Base-by-base conservation (phyloP, 2,797 vertebrate genomes). In the Clarias laeviceps region DNA sequence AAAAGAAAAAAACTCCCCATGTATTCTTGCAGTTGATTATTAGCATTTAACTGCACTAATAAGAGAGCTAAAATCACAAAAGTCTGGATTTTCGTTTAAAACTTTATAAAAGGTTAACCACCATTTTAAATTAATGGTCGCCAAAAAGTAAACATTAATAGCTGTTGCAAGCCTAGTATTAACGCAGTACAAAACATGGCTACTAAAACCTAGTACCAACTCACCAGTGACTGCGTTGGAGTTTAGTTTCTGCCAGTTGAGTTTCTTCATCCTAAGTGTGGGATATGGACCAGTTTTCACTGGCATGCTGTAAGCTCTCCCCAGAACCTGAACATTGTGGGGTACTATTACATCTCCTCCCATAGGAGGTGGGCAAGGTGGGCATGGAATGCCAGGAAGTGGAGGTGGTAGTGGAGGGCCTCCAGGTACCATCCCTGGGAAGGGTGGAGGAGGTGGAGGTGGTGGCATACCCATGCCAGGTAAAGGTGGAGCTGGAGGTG, bases 201-300 rank as follows among this genome's bases (percentile, higher is more conserved):
- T 18, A 54, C 3, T 0, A 22, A 69, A 27, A 34, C 12, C 0
- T 8, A 66, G 18, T 15, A 0, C 40, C 40, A 50, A 90, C 95
- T 90, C 90, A 99, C 98, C 97, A 84, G 94, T 95, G 22, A 96
- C 95, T 6, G 96, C 85, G 0, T 93, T 96, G 85, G 96, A 93
- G 0, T 95, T 95, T n/a, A 99, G 93, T 89, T 99, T 99, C 94
- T 99, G 98, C 98, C 98, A 99, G 93, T 99, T 99, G 54, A 99
- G 95, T 86, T 99, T 99, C 90, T 99, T 99, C 98, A 99, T 99
- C 91, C 97, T 95, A 88, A 97, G 84, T 0, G 97, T 96, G 57
- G 98, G 98, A 0, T 91, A 95, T 73, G 95, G 95, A 84, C 92
- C 89, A 0, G 90, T 74, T 87, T 93, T 96, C 85, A 14, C 80